Evolutionary conservation across 1,140 invertebrate species (phyloP).

Genomic region (Diorhabda carinulata): DNA sequence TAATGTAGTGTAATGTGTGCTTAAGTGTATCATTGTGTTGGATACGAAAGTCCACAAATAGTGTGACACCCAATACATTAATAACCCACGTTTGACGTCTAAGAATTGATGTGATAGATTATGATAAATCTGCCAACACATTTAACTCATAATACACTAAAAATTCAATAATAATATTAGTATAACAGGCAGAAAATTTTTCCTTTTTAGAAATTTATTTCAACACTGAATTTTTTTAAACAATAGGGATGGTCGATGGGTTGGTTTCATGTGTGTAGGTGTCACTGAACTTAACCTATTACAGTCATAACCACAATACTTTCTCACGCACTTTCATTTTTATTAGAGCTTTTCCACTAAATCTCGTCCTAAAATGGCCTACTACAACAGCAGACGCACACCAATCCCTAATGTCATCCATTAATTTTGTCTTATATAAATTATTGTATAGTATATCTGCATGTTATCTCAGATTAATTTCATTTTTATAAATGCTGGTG

Average conservation of each 20-base stretch:
- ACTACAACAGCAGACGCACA: slow-evolving; percentile 16
- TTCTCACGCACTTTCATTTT: slow-evolving; percentile 8
- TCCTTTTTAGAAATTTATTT: no score
- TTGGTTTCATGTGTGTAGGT: slow-evolving; percentile 10
- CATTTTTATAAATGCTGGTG: slow-evolving; percentile 29
- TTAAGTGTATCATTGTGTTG: slow-evolving; percentile 10
- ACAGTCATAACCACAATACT: slow-evolving; percentile 3
- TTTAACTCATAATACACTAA: no score
- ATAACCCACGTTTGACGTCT: slow-evolving; percentile 10
- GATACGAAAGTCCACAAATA: slow-evolving; percentile 9
- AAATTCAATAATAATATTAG: no score
- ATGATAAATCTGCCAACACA: background rate
- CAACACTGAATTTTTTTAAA: background rate
- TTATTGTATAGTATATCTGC: background rate
- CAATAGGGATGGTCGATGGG: background rate
- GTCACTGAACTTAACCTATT: slow-evolving; percentile 5
- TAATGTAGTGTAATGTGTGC: background rate
- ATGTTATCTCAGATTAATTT: background rate
- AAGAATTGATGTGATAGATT: background rate
- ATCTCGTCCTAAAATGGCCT: slow-evolving; percentile 21
- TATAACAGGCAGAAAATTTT: no score
- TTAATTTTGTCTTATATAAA: background rate
- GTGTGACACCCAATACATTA: slow-evolving; percentile 14
- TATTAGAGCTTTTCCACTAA: slow-evolving; percentile 11
- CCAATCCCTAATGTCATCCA: slow-evolving; percentile 1